Evolutionary conservation across 2,888 invertebrate species (phyloP).

Genomic region (Petrolisthes manimaculis): DNA sequence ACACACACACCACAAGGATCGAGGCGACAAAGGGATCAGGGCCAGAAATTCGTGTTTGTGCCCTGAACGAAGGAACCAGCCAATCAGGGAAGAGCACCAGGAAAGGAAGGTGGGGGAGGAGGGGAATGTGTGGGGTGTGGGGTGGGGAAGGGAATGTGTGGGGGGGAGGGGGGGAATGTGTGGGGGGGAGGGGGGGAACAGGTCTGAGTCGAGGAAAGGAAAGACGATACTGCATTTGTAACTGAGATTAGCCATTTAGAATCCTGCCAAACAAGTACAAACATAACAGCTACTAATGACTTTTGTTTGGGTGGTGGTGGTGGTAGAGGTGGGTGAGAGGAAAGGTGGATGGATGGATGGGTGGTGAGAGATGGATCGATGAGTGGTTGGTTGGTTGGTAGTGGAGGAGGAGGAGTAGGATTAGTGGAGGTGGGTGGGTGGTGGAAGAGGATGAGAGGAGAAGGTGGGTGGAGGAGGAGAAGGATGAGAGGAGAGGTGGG

Average conservation of each 20-base stretch:
- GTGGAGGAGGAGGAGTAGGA: not conserved
- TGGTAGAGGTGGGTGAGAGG: not conserved
- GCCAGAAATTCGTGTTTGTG: constrained; percentile 11
- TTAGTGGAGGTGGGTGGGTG: not conserved
- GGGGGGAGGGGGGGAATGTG: not conserved
- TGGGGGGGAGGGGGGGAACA: not conserved
- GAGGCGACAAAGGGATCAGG: not conserved
- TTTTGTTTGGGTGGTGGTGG: not conserved
- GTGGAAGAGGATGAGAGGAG: too few relatives aligned
- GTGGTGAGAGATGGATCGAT: too few relatives aligned
- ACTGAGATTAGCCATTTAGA: constrained; percentile 13
- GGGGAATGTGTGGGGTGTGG: not conserved
- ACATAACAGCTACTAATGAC: constrained; percentile 10
- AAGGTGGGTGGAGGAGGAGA: too few relatives aligned
- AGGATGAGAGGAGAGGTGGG: not conserved
- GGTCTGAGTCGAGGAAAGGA: not conserved
- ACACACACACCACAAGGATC: not conserved
- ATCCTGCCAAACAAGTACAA: constrained; percentile 4
- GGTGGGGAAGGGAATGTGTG: not conserved
- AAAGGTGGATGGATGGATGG: too few relatives aligned
- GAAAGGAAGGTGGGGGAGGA: not conserved
- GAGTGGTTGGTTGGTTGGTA: too few relatives aligned
- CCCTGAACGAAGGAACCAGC: not conserved
- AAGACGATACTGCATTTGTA: constrained; percentile 11
- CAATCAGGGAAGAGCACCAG: not conserved